Evolutionary conservation across 2,113 vertebrate genomes (phyloP).

Genomic region (Phainopepla nitens): DNA sequence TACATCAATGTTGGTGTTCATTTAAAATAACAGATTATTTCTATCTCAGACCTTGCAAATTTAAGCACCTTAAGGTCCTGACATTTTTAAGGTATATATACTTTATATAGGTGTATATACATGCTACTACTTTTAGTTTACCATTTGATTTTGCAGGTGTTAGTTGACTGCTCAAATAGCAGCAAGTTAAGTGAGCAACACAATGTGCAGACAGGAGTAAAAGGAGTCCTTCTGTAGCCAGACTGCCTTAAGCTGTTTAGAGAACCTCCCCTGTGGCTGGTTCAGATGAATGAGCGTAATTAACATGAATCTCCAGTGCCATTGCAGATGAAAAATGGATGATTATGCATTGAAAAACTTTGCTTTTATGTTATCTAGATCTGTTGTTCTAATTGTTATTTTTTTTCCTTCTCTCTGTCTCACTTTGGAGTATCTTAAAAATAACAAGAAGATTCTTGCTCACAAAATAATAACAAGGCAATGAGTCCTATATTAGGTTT

Average conservation of each 20-base stretch:
- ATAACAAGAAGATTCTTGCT: slow-evolving; percentile 16
- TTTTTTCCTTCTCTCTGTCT: background rate
- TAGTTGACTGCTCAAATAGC: background rate
- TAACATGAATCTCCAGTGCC: slow-evolving; percentile 66
- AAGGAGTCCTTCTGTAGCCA: slow-evolving; percentile 18
- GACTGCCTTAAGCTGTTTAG: slow-evolving; percentile 63
- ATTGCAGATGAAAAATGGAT: slow-evolving; percentile 68
- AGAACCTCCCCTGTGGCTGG: slow-evolving; percentile 58
- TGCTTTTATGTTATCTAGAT: slow-evolving; percentile 40
- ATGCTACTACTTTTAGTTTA: background rate
- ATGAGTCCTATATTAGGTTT: slow-evolving; percentile 15
- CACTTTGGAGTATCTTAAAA: slow-evolving; percentile 20
- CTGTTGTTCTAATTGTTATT: slow-evolving; percentile 11
- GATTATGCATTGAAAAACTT: slow-evolving; percentile 63
- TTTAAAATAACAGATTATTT: background rate
- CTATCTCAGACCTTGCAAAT: background rate
- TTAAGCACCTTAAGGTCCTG: background rate
- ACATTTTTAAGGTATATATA: background rate
- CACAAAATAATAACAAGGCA: slow-evolving; percentile 26
- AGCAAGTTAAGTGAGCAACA: background rate
- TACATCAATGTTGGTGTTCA: background rate
- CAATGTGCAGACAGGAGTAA: background rate
- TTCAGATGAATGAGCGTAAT: slow-evolving; percentile 70
- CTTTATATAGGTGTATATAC: background rate
- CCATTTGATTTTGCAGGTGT: background rate